Evolutionary conservation across 2,797 vertebrate genomes (phyloP).

Genomic region (Mallotus villosus): DNA sequence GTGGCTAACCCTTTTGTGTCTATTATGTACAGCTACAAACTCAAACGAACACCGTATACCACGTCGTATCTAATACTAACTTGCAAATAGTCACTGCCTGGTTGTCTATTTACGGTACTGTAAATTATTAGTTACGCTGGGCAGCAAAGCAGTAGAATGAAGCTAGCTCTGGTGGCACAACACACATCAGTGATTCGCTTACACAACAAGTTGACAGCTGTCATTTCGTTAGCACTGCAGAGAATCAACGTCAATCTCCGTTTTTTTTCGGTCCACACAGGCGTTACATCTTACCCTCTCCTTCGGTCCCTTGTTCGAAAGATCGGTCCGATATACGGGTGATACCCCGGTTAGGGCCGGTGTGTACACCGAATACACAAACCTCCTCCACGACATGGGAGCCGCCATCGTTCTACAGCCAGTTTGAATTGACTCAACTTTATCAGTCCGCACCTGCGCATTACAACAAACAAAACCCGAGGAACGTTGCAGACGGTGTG

Average conservation of each 20-base stretch:
- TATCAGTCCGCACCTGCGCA: slow-evolving; percentile 55
- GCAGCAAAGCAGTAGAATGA: too few species aligned
- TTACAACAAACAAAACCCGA: too few species aligned
- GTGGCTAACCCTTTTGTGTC: too few species aligned
- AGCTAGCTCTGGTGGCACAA: too few species aligned
- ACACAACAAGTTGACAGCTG: neutral
- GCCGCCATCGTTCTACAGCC: slow-evolving; percentile 75
- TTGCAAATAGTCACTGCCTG: too few species aligned
- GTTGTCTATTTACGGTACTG: too few species aligned
- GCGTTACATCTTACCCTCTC: slow-evolving; percentile 67
- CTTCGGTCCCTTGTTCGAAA: slow-evolving; percentile 71
- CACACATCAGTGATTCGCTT: too few species aligned
- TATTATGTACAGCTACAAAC: too few species aligned
- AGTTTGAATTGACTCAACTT: slow-evolving; percentile 67
- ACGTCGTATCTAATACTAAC: too few species aligned
- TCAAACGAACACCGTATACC: too few species aligned
- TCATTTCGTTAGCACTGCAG: neutral
- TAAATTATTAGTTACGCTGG: too few species aligned
- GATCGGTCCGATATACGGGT: slow-evolving; percentile 72
- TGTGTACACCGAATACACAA: slow-evolving; percentile 67
- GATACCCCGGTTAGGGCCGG: slow-evolving; percentile 72
- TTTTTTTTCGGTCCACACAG: neutral
- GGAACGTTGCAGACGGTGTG: too few species aligned
- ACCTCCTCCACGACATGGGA: slow-evolving; percentile 77
- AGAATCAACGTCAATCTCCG: neutral